These are phyloP conservation scores for Phrynocephalus versicolor DNA, from an alignment of 2,113 vertebrate species.

Conservation along the genomic window DNA sequence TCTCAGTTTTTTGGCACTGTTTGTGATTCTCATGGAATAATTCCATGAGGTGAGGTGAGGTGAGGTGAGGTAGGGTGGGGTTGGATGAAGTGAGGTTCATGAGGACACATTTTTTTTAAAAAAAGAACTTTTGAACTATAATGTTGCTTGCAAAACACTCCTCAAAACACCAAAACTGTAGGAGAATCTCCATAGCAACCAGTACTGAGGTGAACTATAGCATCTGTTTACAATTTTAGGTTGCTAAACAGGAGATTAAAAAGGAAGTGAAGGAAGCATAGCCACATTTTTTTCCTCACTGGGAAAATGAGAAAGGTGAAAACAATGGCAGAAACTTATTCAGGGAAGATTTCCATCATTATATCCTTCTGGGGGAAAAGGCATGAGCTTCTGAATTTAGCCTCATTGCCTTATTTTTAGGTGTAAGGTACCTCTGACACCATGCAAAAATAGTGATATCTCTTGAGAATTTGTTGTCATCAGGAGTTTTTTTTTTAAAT, in stretches of 20 bases:
- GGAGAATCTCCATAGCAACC: conserved; percentile 17
- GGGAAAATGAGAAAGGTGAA: background rate
- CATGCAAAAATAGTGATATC: background rate
- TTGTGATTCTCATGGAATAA: background rate
- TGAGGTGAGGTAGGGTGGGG: background rate
- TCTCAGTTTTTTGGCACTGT: conserved; percentile 3
- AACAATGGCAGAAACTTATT: background rate
- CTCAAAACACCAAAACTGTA: background rate
- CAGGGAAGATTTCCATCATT: background rate
- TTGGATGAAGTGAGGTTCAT: background rate
- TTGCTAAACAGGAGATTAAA: conserved; percentile 22
- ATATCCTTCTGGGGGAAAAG: background rate
- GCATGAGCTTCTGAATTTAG: background rate
- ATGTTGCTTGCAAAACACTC: conserved; percentile 21
- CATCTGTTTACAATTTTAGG: background rate
- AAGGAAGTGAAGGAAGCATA: conserved; percentile 1
- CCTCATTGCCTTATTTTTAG: background rate
- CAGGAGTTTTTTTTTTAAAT: background rate
- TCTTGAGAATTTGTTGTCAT: background rate
- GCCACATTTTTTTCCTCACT: background rate
- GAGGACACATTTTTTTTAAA: background rate
- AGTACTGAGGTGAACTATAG: background rate
- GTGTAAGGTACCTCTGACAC: background rate
- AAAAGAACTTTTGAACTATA: background rate
- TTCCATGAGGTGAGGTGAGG: background rate